Evolutionary conservation across 2,888 invertebrate species (phyloP).

Genomic region (Saturnia pavonia): DNA sequence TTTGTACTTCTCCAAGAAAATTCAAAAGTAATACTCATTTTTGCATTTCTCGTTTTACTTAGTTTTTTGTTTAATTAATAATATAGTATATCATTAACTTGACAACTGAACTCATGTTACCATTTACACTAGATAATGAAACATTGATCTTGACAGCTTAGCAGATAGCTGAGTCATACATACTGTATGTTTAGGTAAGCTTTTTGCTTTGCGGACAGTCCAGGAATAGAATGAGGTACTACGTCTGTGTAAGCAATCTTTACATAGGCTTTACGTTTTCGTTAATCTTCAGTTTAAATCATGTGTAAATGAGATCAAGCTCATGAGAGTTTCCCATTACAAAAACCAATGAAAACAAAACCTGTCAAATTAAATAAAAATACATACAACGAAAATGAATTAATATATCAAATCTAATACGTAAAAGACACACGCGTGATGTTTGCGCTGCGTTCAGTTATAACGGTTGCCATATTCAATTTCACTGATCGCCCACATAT

Average conservation of each 20-base stretch:
- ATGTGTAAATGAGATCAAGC: not conserved
- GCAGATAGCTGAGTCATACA: too few relatives aligned
- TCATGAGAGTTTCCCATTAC: not conserved
- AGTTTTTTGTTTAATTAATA: not conserved
- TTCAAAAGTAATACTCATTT: not conserved
- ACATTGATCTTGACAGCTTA: not conserved
- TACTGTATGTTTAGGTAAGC: not conserved
- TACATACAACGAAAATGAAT: not conserved
- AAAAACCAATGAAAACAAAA: not conserved
- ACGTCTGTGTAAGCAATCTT: not conserved
- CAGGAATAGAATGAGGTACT: not conserved
- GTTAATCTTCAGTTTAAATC: not conserved
- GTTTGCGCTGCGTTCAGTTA: constrained; percentile 20
- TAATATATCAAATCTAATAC: not conserved
- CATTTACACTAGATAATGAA: not conserved
- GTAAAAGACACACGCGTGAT: not conserved
- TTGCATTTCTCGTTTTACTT: not conserved
- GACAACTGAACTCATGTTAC: not conserved
- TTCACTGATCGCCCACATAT: constrained; percentile 17
- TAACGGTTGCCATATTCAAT: constrained; percentile 13
- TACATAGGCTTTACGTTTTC: too few relatives aligned
- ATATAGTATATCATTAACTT: not conserved
- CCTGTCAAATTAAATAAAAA: not conserved
- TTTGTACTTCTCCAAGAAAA: not conserved
- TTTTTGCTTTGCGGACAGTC: not conserved